Conservation (phyloP, 1,140 invertebrate species). For the Ips nitidus region DNA sequence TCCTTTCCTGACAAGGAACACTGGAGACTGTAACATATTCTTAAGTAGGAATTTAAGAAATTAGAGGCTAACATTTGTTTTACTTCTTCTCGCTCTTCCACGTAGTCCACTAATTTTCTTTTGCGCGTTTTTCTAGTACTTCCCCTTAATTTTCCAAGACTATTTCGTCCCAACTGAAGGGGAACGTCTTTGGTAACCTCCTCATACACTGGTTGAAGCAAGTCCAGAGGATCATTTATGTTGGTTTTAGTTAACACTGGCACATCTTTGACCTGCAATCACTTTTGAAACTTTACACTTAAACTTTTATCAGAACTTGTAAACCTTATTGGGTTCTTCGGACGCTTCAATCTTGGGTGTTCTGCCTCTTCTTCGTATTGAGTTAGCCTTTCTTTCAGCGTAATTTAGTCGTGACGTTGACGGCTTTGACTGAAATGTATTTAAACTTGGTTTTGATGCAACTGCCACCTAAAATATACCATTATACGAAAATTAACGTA, state of each 20-base stretch:
- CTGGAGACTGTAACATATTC: constrained; percentile 36
- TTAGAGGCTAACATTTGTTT: constrained; percentile 8
- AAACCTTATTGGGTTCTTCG: neutral
- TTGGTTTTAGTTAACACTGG: constrained; percentile 29
- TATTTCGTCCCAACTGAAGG: neutral
- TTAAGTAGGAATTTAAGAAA: constrained; percentile 15
- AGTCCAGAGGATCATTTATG: constrained; percentile 42
- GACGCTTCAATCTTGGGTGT: neutral
- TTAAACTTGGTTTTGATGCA: neutral
- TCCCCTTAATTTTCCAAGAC: constrained; percentile 24
- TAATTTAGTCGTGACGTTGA: too few relatives aligned
- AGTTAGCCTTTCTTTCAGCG: neutral
- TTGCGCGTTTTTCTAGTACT: constrained; percentile 31
- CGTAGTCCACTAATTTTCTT: constrained; percentile 35
- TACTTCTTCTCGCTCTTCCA: constrained; percentile 37
- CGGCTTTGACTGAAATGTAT: too few relatives aligned
- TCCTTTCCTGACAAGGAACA: constrained; percentile 45
- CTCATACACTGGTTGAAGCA: constrained; percentile 44
- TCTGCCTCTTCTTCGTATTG: neutral
- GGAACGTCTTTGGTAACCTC: constrained; percentile 39
- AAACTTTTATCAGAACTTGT: neutral
- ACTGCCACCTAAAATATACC: neutral
- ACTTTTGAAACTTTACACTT: neutral
- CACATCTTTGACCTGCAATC: constrained; percentile 25
- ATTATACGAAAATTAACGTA: neutral